Evolutionary conservation across 2,113 vertebrate species (phyloP).

Genomic region (Aptenodytes forsteri): DNA sequence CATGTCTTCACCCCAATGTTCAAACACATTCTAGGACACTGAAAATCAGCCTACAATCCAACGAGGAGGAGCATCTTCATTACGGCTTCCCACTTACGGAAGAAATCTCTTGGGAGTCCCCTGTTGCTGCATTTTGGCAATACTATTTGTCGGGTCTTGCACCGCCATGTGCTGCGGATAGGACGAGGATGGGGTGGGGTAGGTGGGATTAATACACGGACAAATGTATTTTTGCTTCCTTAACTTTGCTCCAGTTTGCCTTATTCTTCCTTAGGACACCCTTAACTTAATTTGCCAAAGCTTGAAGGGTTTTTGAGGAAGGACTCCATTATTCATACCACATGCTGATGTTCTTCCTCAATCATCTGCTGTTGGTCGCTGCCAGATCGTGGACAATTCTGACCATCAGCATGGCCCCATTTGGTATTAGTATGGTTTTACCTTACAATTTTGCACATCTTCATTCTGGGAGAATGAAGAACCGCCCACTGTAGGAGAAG

Average conservation of each 20-base stretch:
- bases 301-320: background rate
- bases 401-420: background rate
- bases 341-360: background rate
- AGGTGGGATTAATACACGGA: background rate
- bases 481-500: no score
- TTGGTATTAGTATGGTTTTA: background rate
- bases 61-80: rapidly evolving
- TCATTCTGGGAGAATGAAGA: no score
- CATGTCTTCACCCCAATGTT: rapidly evolving
- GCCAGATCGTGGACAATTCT: background rate
- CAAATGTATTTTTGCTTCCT: background rate
- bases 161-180: background rate
- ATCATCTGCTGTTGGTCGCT: background rate
- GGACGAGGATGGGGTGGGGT: background rate
- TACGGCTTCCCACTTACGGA: background rate
- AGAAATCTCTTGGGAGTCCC: background rate
- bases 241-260: background rate
- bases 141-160: background rate
- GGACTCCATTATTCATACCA: background rate
- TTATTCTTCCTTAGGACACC: background rate
- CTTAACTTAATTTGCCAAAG: background rate
- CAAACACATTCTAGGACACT: background rate
- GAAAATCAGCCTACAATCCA: background rate
- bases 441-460: background rate
- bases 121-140: background rate